A percentile compares a stretch with the other conserved stretches of the same genome.
These are phyloP conservation scores for Chelmon rostratus DNA, from an alignment of 2,797 vertebrate genomes.

Conservation along the genomic window DNA sequence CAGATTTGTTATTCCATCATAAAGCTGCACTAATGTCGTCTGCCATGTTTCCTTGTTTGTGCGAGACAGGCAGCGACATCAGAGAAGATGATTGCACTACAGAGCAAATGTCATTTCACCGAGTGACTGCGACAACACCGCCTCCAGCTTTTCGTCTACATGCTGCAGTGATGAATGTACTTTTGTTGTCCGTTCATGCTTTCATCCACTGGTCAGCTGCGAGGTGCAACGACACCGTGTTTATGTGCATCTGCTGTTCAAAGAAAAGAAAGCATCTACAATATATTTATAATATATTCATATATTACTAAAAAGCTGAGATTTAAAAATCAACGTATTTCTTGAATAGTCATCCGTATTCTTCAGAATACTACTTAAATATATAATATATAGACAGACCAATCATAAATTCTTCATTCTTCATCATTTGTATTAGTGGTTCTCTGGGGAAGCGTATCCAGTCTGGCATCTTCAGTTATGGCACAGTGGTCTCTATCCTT, in stretches of 20 bases:
- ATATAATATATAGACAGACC: slow-evolving; percentile 74
- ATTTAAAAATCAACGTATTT: slow-evolving; percentile 66
- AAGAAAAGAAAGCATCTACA: slow-evolving; percentile 65
- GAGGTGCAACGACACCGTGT: slow-evolving; percentile 30
- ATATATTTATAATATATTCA: slow-evolving; percentile 73
- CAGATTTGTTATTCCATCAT: slow-evolving; percentile 8
- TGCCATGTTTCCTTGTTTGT: slow-evolving; percentile 24
- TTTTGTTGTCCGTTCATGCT: slow-evolving; percentile 37
- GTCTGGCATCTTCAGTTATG: slow-evolving; percentile 70
- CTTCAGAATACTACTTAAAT: slow-evolving; percentile 76
- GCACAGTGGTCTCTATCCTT: slow-evolving; percentile 76
- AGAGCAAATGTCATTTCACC: slow-evolving; percentile 23
- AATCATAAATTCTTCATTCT: slow-evolving; percentile 69
- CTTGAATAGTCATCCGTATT: slow-evolving; percentile 63
- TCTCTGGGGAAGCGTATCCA: slow-evolving; percentile 62
- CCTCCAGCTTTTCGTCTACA: slow-evolving; percentile 33
- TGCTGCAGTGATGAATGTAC: slow-evolving; percentile 36
- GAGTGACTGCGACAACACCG: slow-evolving; percentile 13
- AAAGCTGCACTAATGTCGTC: slow-evolving; percentile 18
- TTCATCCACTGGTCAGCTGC: slow-evolving; percentile 57
- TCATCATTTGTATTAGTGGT: slow-evolving; percentile 73
- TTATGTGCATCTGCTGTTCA: slow-evolving; percentile 55
- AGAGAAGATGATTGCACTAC: slow-evolving; percentile 47
- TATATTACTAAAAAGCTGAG: slow-evolving; percentile 74
- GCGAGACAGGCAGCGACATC: slow-evolving; percentile 32